These are phyloP conservation scores for Acipenser ruthenus DNA, from an alignment of 2,797 vertebrate species.

Conservation along the genomic window DNA sequence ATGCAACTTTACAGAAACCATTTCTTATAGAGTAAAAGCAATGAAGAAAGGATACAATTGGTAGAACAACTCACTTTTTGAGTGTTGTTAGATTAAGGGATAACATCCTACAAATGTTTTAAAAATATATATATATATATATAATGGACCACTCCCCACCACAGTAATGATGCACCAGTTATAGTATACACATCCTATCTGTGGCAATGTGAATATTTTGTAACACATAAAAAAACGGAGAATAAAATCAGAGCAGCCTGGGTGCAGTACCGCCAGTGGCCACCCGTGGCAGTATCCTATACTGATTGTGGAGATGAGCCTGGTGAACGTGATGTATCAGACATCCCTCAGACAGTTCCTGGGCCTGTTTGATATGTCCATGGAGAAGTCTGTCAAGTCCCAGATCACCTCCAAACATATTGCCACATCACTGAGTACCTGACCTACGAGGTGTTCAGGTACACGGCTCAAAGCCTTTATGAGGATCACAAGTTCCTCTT, in stretches of 20 bases:
- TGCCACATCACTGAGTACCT: slow-evolving; percentile 57
- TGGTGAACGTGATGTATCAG: slow-evolving; percentile 80
- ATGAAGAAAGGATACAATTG: too few relatives aligned
- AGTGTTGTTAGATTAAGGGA: too few relatives aligned
- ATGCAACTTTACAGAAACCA: too few relatives aligned
- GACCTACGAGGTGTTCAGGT: slow-evolving; percentile 65
- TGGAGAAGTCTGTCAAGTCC: slow-evolving; percentile 59
- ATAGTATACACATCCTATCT: too few relatives aligned
- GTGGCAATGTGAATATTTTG: too few relatives aligned
- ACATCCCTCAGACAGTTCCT: slow-evolving; percentile 73
- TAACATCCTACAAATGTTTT: too few relatives aligned
- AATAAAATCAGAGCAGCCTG: slow-evolving; percentile 70
- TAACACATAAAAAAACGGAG: slow-evolving; percentile 42
- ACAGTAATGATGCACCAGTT: too few relatives aligned
- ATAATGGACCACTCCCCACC: too few relatives aligned
- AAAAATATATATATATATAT: too few relatives aligned
- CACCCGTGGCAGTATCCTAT: slow-evolving; percentile 72
- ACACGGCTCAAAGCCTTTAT: slow-evolving; percentile 66
- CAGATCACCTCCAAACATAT: slow-evolving; percentile 69
- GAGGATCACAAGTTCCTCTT: slow-evolving; percentile 75
- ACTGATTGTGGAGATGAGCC: slow-evolving; percentile 79
- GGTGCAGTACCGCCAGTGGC: slow-evolving; percentile 76
- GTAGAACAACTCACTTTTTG: too few relatives aligned
- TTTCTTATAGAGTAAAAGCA: too few relatives aligned
- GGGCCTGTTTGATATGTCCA: slow-evolving; percentile 66